Conservation (phyloP, 2,888 invertebrate genomes). For the Nemoura dubitans region DNA sequence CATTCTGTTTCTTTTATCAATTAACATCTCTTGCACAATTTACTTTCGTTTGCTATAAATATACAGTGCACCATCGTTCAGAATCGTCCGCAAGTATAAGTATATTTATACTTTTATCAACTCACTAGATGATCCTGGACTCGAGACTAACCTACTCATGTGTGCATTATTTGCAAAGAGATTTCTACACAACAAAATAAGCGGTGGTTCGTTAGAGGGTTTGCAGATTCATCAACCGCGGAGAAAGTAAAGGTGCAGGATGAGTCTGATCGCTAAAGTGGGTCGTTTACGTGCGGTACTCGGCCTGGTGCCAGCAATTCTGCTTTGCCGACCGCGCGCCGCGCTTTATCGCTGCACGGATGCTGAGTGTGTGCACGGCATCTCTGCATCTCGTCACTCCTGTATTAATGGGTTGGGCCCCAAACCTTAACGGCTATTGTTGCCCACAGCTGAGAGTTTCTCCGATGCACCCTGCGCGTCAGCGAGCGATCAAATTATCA, state of each 20-base stretch:
- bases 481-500: background rate
- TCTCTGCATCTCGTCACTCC: background rate
- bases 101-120: no score
- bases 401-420: background rate
- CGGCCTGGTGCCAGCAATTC: background rate
- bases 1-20: slow-evolving; percentile 2
- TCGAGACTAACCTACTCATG: background rate
- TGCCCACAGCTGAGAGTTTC: background rate
- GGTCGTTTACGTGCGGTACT: slow-evolving; percentile 24
- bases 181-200: background rate
- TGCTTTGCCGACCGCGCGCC: background rate
- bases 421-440: background rate
- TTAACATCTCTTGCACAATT: slow-evolving; percentile 20
- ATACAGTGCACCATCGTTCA: background rate
- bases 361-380: background rate
- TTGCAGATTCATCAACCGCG: background rate
- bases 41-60: slow-evolving; percentile 20
- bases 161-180: background rate
- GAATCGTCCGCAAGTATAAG: no score
- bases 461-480: background rate
- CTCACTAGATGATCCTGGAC: no score
- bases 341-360: background rate
- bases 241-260: slow-evolving; percentile 7
- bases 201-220: background rate
- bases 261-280: slow-evolving; percentile 5